phyloP scores from a whole-genome alignment of 2,113 vertebrate species.

The Barnardius zonarius region DNA sequence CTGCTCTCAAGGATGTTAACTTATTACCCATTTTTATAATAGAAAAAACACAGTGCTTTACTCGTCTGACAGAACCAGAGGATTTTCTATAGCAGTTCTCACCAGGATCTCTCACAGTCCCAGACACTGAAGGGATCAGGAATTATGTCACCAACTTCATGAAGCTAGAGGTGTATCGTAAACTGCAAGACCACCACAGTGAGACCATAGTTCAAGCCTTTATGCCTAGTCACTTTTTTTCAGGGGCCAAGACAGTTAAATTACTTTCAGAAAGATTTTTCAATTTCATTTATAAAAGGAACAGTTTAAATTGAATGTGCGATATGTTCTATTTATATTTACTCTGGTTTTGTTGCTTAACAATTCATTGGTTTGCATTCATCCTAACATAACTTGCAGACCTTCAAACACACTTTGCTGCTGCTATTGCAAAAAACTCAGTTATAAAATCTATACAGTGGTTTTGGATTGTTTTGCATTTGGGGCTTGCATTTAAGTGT shows the following conservation, averaged over 20 bases:
- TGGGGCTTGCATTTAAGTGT: background rate
- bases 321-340: background rate
- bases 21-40: background rate
- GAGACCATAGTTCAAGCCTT: background rate
- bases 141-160: background rate
- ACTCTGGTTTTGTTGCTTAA: background rate
- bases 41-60: background rate
- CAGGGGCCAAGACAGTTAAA: background rate
- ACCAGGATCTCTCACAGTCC: background rate
- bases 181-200: background rate
- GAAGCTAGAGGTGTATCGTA: background rate
- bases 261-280: background rate
- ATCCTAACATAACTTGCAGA: background rate
- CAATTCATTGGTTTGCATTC: background rate
- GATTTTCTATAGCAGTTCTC: background rate
- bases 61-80: background rate
- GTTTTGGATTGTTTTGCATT: background rate
- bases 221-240: background rate
- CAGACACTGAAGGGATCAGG: background rate
- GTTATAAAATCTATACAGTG: background rate
- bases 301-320: background rate
- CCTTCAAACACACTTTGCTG: background rate
- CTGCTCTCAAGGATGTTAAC: background rate
- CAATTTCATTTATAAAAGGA: background rate
- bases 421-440: background rate